Evolutionary conservation across 2,888 invertebrate species (phyloP), one percentile per base, ranked within the genome.

Genomic region (Colostygia pectinataria): DNA sequence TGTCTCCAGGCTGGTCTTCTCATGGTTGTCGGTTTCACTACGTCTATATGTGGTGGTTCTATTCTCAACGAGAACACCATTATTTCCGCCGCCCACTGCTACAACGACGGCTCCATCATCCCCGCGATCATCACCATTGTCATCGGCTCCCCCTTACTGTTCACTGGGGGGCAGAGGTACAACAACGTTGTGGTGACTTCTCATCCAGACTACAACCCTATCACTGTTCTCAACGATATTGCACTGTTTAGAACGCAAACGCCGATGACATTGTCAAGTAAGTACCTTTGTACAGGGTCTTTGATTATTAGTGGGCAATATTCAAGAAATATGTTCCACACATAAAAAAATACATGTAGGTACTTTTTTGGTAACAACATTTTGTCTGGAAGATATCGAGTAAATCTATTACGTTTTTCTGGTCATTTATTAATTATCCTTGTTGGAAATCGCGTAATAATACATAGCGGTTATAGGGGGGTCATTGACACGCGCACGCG

Each of bases 71-170:
- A 66, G 42, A 66, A 53, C 2, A 59, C 59, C 2, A 53, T 74
- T 2, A 44, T 78, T 25, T 77, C 74, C 2, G 76, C 68, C 2
- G 77, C 69, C n/a, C 76, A 74, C 42, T 76, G 77, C 52, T 59
- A 66, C 31, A 63, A 63, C 37, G 76, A 77, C 27, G 74, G 77
- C 10, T 57, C 46, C 31, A 63, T 41, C 52, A 56, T 63, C 7
- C 73, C 66, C 0, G 48, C 53, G 4, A 60, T 63, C 15, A 45
- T 70, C 36, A 71, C 69, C 7, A 69, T 71, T 0, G 66, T 79
- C 4, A 57, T 74, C 0, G 77, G 79, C 5, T 74, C 77, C 25
- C 71, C 66, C 46, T 38, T 65, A 0, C 62, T 80, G 4, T 75
- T 75, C 56, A 53, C 63, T 36, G 79, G 77, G 0, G 80, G 79